Evolutionary conservation across 2,113 vertebrate species (phyloP), one percentile per base, ranked within the genome.

Genomic region (Ascaphus truei): DNA sequence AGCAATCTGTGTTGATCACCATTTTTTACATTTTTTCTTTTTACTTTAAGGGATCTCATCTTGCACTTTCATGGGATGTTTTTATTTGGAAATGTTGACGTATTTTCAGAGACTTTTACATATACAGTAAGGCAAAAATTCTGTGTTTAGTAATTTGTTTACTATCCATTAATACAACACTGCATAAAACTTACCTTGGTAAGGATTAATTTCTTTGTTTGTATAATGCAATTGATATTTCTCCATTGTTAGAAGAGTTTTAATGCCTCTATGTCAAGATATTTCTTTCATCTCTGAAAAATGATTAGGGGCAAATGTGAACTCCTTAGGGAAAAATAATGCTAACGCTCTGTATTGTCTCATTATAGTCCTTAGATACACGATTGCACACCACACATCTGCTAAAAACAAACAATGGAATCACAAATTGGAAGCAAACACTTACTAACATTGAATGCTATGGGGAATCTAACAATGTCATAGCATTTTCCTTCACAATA

Each of bases 361-460:
- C 67, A 71, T 71, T 71, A 71, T 47, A 10, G 33, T 37, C 56
- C 33, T 39, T 61, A 52, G 67, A 50, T 71, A 61, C 56, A 41
- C 67, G 33, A 61, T 16, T 51, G 57, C 67, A 25, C 56, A 9
- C 11, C 45, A 58, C 45, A 43, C 30, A 61, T n/a, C 67, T 25
- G 57, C 43, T 52, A 61, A 41, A 58, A 52, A 16, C 56, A 52
- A 57, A 71, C 67, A 71, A 71, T 71, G 47, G 67, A 52, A 61
- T 37, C 57, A 50, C 45, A 71, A 71, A 71, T 61, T 71, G 45
- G 56, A 71, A 51, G 52, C 67, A 71, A 71, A 71, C 61, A 61
- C 45, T 57, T 71, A 71, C 61, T 71, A 71, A 58, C 67, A 60
- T 61, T 25, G 45, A 61, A 26, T 31, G 57, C 16, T 57, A 60